Evolutionary conservation across 1,140 invertebrate genomes (phyloP), one percentile per base, ranked within the genome.

Genomic region (Drosophila nikananu): DNA sequence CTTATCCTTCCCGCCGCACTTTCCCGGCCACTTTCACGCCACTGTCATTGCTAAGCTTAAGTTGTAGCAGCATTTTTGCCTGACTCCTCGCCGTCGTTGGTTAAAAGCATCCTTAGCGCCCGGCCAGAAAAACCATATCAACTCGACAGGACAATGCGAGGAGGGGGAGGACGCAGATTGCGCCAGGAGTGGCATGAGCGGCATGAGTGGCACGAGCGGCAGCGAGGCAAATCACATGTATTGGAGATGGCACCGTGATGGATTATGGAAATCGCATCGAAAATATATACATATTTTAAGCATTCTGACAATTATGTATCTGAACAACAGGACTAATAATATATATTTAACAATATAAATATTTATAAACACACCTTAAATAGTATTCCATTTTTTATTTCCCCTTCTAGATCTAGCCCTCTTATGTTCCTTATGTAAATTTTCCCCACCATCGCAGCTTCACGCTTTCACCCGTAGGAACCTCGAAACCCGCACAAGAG

Each of bases 1-100:
- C 83, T 86, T 82, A 83, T 80, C 76, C 80, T 71, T 60, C 32
- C 64, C 7, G 21, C 35, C 61, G 55, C 49, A 60, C 25, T 44
- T 30, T 41, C 68, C 30, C 23, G 76, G 57, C 58, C 72, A 77
- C 66, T 73, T 80, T 76, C 63, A 63, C 63, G 79, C 75, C 65
- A 66, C 74, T 82, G 75, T 86, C 83, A 86, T 68, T 79, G 83
- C 79, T 86, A 76, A 86, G 83, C 79, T 86, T 86, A 86, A 86
- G 82, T 86, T 86, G 82, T 86, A 70, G 82, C 79, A 70, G 71
- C 65, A 77, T 76, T 79, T 65, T 67, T 67, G 75, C 63, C 55
- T 42, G 65, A 35, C 46, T 46, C 52, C 35, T 61, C 35, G 30
- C 63, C 49, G 51, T 49, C 63, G 62, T 81, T 78, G 82, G 78